phyloP scores from a whole-genome alignment of 1,140 invertebrate genomes.

The Drosophila obscura region DNA sequence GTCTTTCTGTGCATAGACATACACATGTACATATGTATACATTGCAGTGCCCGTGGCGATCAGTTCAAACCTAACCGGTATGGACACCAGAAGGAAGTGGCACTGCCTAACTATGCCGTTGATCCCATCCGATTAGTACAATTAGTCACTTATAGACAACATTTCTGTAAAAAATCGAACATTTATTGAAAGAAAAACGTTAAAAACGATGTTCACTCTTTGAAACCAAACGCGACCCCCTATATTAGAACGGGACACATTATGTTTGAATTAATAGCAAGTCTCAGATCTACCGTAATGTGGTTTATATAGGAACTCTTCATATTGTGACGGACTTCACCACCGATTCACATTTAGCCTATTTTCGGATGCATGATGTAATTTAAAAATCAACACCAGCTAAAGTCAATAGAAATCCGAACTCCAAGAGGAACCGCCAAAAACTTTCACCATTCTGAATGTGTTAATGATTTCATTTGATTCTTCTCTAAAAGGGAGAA shows the following conservation, averaged over 20 bases:
- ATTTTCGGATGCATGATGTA: conserved; percentile 51
- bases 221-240: no score
- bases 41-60: conserved; percentile 40
- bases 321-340: conserved; percentile 32
- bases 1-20: conserved; percentile 47
- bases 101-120: conserved; percentile 41
- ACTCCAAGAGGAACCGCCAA: conserved; percentile 27
- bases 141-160: conserved; percentile 34
- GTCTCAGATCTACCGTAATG: neutral
- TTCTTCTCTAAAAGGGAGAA: conserved; percentile 40
- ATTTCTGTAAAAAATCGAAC: no score
- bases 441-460: conserved; percentile 79
- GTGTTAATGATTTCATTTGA: conserved; percentile 67
- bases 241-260: no score
- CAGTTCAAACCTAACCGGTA: conserved; percentile 28
- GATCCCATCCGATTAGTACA: conserved; percentile 48
- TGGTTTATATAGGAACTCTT: conserved; percentile 7
- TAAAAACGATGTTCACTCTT: no score
- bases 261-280: no score
- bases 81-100: conserved; percentile 42
- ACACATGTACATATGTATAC: conserved; percentile 19
- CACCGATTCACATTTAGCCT: conserved; percentile 40
- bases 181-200: no score
- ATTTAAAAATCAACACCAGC: conserved; percentile 52
- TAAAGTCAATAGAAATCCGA: conserved; percentile 52